Evolutionary conservation across 92 coral and sea anemone species (phyloP).

Genomic region (Parazoanthus swiftii): DNA sequence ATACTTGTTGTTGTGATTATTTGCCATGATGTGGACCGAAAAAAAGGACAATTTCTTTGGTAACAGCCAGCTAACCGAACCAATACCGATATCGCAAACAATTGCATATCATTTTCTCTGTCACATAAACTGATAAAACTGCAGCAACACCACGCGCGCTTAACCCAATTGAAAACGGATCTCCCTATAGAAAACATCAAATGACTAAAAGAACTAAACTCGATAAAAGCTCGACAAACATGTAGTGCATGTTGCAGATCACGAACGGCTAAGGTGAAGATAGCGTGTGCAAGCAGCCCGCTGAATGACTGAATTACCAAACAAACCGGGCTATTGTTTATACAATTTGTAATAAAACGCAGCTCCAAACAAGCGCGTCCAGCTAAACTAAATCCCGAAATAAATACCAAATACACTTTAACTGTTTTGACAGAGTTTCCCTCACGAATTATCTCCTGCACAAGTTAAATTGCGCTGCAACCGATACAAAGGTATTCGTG

Average conservation of each 20-base stretch:
- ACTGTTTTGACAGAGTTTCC: not conserved
- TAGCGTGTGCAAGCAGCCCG: conserved; percentile 20
- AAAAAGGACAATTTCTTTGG: not conserved
- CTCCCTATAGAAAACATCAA: not conserved
- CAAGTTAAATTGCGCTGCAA: not conserved
- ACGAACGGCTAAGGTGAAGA: conserved; percentile 1
- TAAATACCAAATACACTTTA: conserved; percentile 14
- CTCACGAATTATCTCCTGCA: conserved; percentile 19
- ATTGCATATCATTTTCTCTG: conserved; percentile 21
- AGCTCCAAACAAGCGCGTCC: conserved; percentile 2
- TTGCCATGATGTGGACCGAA: not conserved
- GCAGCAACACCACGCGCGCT: not conserved
- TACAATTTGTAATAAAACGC: conserved; percentile 12
- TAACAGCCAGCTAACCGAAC: not conserved
- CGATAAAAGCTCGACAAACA: not conserved
- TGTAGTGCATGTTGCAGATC: not conserved
- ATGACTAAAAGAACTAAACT: not conserved
- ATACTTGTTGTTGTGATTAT: not conserved
- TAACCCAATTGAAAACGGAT: not conserved
- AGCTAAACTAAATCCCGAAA: conserved; percentile 16
- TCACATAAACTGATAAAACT: not conserved
- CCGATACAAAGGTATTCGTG: not conserved
- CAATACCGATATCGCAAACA: conserved; percentile 15
- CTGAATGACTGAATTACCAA: conserved; percentile 21
- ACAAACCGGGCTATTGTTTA: conserved; percentile 21